Evolutionary conservation across 2,113 vertebrate genomes (phyloP).

Genomic region (Potamarius usumacintae): DNA sequence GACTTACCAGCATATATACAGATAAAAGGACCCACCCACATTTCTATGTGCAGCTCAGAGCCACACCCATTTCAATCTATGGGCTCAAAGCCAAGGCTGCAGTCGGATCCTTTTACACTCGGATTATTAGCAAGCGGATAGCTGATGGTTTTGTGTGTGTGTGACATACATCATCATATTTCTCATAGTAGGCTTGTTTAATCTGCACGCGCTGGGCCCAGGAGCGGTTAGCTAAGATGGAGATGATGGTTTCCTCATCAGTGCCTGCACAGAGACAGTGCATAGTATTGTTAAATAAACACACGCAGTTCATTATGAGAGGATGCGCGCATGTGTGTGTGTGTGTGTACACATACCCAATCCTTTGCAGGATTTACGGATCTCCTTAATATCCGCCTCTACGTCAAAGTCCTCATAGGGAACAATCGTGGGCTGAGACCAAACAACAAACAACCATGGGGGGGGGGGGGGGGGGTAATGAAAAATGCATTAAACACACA

Average conservation of each 20-base stretch:
- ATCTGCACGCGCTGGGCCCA: constrained; percentile 72
- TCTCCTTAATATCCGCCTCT: constrained; percentile 71
- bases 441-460: background rate
- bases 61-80: background rate
- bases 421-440: constrained; percentile 71
- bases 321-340: background rate
- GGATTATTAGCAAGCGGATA: background rate
- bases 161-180: constrained; percentile 75
- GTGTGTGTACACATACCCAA: constrained; percentile 66
- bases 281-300: background rate
- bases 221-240: constrained; percentile 74
- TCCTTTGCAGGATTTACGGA: constrained; percentile 77
- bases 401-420: constrained; percentile 76
- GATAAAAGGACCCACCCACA: background rate
- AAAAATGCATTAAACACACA: too few species aligned
- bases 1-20: background rate
- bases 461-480: too few species aligned
- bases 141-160: background rate
- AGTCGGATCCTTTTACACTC: background rate
- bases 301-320: background rate
- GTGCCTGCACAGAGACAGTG: constrained; percentile 64
- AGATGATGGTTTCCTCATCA: constrained; percentile 73
- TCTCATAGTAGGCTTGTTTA: constrained; percentile 77
- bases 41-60: background rate
- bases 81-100: background rate